A percentile compares a stretch with the other conserved stretches of the same genome.
phyloP scores from a whole-genome alignment of 2,888 invertebrate genomes.

The Parnassius glacialis region DNA sequence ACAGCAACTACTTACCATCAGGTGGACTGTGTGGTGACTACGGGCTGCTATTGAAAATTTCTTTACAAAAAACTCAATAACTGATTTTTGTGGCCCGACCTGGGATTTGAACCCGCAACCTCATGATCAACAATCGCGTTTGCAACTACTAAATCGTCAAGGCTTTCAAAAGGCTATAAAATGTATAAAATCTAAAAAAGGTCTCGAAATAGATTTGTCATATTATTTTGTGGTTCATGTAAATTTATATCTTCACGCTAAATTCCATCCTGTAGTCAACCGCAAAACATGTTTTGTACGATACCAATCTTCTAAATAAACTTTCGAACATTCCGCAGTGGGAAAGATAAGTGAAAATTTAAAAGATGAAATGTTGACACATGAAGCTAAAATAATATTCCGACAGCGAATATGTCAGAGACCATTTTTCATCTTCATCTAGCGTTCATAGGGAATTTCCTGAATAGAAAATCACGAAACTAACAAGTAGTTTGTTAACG shows the following conservation, averaged over 20 bases:
- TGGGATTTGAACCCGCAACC: too few species aligned
- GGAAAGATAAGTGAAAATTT: conserved; percentile 27
- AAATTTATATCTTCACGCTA: background rate
- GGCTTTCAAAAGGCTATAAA: too few species aligned
- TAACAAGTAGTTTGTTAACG: conserved; percentile 31
- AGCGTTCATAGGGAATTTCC: conserved; percentile 32
- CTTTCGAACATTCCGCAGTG: conserved; percentile 17
- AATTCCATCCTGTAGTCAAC: conserved; percentile 9
- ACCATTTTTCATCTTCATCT: conserved; percentile 36
- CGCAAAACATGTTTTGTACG: conserved; percentile 9
- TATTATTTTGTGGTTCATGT: too few species aligned
- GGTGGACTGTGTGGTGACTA: too few species aligned
- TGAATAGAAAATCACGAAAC: conserved; percentile 30
- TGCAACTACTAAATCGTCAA: too few species aligned
- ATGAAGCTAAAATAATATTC: conserved; percentile 32
- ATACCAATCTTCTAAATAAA: conserved; percentile 19
- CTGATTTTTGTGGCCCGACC: too few species aligned
- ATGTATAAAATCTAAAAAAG: too few species aligned
- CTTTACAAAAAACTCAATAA: too few species aligned
- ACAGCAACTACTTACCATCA: too few species aligned
- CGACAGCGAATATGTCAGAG: conserved; percentile 31
- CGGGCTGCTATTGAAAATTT: too few species aligned
- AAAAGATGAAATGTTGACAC: conserved; percentile 32
- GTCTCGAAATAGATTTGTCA: too few species aligned
- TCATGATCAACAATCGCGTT: too few species aligned